phyloP scores from a whole-genome alignment of 1,140 invertebrate species.

The Chlorops oryzae region DNA sequence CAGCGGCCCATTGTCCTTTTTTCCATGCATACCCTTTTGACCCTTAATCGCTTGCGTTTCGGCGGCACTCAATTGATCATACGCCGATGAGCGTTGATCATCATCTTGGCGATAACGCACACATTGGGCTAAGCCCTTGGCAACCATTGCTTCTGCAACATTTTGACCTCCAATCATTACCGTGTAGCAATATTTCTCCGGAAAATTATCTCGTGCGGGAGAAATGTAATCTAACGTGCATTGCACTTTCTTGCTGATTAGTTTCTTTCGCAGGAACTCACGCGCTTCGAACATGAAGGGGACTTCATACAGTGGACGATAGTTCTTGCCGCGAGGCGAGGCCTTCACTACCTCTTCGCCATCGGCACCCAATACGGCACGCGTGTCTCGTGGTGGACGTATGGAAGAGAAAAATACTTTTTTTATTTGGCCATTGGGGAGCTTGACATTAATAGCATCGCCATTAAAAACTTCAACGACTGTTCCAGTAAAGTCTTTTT shows the following conservation, averaged over 20 bases:
- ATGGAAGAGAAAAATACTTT: slow-evolving; percentile 96
- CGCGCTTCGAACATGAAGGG: slow-evolving; percentile 97
- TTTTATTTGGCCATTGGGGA: slow-evolving; percentile 68
- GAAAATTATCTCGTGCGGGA: slow-evolving; percentile 84
- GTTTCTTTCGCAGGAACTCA: slow-evolving; percentile 92
- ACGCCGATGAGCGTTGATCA: slow-evolving; percentile 89
- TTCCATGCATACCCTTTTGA: slow-evolving; percentile 73
- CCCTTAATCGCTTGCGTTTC: slow-evolving; percentile 89
- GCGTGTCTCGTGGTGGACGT: slow-evolving; percentile 74
- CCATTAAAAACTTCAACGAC: slow-evolving; percentile 92
- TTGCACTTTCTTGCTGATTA: slow-evolving; percentile 93
- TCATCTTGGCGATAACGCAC: slow-evolving; percentile 91
- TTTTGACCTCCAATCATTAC: slow-evolving; percentile 82
- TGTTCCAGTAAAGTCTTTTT: slow-evolving; percentile 77
- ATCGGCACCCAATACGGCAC: slow-evolving; percentile 36
- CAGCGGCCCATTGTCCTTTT: slow-evolving; percentile 76
- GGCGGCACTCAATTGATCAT: slow-evolving; percentile 88
- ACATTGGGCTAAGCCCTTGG: slow-evolving; percentile 87
- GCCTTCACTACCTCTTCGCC: slow-evolving; percentile 57
- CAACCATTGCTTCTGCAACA: slow-evolving; percentile 88
- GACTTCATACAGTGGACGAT: slow-evolving; percentile 90
- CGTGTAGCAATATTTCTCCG: slow-evolving; percentile 94
- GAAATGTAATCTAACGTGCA: slow-evolving; percentile 95
- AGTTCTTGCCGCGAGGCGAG: slow-evolving; percentile 57
- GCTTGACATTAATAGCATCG: slow-evolving; percentile 84